Conservation (phyloP, 2,113 vertebrate genomes). For the Cinclus cinclus region DNA sequence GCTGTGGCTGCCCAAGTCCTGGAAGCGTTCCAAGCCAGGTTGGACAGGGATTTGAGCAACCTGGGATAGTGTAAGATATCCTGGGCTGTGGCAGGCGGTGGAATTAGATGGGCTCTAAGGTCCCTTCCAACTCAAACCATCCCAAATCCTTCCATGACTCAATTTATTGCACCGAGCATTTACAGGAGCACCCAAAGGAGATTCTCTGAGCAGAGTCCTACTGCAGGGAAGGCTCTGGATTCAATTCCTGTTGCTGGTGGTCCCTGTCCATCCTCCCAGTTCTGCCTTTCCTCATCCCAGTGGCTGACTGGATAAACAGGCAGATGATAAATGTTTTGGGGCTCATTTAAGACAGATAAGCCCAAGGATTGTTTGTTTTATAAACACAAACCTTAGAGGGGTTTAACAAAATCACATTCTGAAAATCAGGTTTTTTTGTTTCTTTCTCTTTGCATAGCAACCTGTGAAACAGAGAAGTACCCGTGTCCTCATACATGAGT, state of each 20-base stretch:
- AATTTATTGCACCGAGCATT: too few species aligned
- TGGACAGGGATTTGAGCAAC: neutral
- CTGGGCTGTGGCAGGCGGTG: neutral
- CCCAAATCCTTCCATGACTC: neutral
- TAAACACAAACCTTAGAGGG: neutral
- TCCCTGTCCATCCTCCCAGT: neutral
- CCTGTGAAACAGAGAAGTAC: neutral
- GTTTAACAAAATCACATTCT: neutral
- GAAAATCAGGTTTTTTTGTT: neutral
- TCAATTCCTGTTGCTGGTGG: neutral
- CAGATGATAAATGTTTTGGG: neutral
- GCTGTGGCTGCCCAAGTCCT: neutral
- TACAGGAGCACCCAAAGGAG: neutral
- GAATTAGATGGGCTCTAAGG: neutral
- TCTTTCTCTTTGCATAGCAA: neutral
- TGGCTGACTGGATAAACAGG: neutral
- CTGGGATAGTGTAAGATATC: neutral
- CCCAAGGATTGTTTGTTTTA: neutral
- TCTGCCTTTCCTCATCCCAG: neutral
- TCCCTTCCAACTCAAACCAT: neutral
- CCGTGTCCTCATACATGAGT: fast-evolving
- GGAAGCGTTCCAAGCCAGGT: fast-evolving
- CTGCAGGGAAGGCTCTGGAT: neutral
- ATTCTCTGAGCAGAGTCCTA: neutral
- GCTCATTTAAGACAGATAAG: neutral